Percentiles rank a stretch among this genome's conserved stretches.
Evolutionary conservation across 2,797 vertebrate genomes (phyloP).

Genomic region (Ceryle rudis): DNA sequence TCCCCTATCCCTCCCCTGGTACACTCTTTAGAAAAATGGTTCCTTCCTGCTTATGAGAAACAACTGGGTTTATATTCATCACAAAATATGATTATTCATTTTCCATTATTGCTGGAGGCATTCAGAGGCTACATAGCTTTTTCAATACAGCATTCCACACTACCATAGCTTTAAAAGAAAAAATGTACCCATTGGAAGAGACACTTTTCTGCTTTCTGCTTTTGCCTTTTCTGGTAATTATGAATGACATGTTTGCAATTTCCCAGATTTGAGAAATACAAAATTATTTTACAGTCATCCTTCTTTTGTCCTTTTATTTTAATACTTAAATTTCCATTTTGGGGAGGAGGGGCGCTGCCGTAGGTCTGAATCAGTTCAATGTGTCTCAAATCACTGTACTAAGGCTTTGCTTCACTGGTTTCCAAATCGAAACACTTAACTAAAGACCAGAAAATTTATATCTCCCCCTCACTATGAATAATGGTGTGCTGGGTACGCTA

Average conservation of each 20-base stretch:
- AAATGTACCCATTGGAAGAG: slow-evolving; percentile 51
- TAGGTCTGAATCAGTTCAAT: slow-evolving; percentile 61
- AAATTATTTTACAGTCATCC: slow-evolving; percentile 67
- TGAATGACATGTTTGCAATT: slow-evolving; percentile 73
- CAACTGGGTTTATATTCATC: slow-evolving; percentile 53
- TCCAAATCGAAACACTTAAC: slow-evolving; percentile 42
- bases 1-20: background rate
- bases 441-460: slow-evolving; percentile 61
- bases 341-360: background rate
- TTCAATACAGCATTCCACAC: slow-evolving; percentile 66
- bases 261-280: slow-evolving; percentile 64
- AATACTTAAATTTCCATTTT: slow-evolving; percentile 68
- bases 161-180: slow-evolving; percentile 67
- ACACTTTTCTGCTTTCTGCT: slow-evolving; percentile 65
- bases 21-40: slow-evolving; percentile 27
- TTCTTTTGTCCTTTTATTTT: slow-evolving; percentile 71
- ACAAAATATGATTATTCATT: slow-evolving; percentile 70
- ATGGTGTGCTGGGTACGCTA: background rate
- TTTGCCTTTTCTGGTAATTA: slow-evolving; percentile 71
- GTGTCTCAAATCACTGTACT: slow-evolving; percentile 42
- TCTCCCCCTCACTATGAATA: background rate
- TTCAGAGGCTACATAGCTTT: slow-evolving; percentile 52
- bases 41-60: slow-evolving; percentile 43
- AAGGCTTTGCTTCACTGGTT: background rate
- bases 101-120: slow-evolving; percentile 68